Base-by-base conservation (phyloP, 2,888 invertebrate genomes). In the Hydroisotoma schaefferi region DNA sequence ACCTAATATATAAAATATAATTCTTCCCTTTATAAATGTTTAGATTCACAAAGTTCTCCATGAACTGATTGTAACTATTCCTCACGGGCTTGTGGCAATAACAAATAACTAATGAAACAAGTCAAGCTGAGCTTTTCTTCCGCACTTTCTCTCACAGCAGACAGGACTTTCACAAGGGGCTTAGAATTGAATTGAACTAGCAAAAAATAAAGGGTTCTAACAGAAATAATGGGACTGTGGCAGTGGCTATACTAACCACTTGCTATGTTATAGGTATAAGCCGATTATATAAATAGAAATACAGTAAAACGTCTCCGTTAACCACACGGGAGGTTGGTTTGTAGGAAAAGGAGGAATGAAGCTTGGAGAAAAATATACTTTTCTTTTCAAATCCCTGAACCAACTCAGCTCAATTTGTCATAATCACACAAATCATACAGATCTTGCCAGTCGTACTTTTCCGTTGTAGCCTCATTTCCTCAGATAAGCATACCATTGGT, bases 71-170 rank as follows among this genome's bases (percentile, higher is more conserved):
- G n/a, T 40, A 40, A 40, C n/a, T 40, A 40, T 40, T 40, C 40
- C 40, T 18, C 40, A 40, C 40, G 20, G 40, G 40, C 40, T 40
- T 40, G 40, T 5, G 40, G 40, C n/a, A 40, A 40, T 40, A 40
- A 40, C 40, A 40, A 40, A 40, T 40, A 40, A 40, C 40, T 40
- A 40, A 40, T 40, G 40, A 40, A 40, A 40, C 40, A 40, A 40
- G 40, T 40, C 40, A 40, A 40, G 40, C 40, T 40, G 40, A 40
- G 40, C 40, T 15, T 40, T 40, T 40, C 40, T 40, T 40, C 20
- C 40, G 40, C 40, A 40, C 40, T 40, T 40, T 40, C 40, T 33
- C 33, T 15, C 5, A 40, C 40, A 20, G 15, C 40, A 40, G n/a
- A 8, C 5, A 15, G 20, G 40, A 40, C 40, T 15, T 40, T 40